Base-by-base conservation (phyloP, 1,140 invertebrate genomes). In the Drosophila lacertosa region DNA sequence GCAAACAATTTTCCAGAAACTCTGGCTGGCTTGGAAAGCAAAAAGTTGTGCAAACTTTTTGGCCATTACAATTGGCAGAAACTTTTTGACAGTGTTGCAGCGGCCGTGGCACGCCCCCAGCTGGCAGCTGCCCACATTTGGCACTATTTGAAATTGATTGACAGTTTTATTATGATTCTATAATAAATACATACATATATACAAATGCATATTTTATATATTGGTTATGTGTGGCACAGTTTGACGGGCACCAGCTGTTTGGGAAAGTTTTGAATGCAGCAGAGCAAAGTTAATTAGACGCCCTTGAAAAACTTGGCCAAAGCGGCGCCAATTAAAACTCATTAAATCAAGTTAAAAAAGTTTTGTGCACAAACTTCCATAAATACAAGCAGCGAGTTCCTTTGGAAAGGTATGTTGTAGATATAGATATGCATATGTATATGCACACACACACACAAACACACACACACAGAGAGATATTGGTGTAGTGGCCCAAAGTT, bases 331-430 rank as follows among this genome's bases (percentile, higher is more conserved):
- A 86, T 88, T 86, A 88, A 75, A 86, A 86, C 82, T 72, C 82
- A 86, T 86, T 86, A 86, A 86, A 86, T 86, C 82, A 86, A 86
- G 82, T 86, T 86, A 88, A 77, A 81, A 86, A 86, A n/a, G n/a
- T 48, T 88, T 86, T 88, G 51, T 58, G 59, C 29, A 72, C 55
- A 58, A 50, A 58, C 48, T 7, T 24, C 40, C 24, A 35, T 58
- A 62, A 71, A 72, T 35, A 74, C 15, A 20, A 0, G 3, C 48
- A 20, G 32, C 13, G 6, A 37, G 16, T 7, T 29, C 26, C 26
- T 29, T 29, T 29, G 26, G 7, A 29, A 29, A 29, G 4, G 39
- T 22, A 32, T 63, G 47, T 24, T 13, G 47, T n/a, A 64, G 42
- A 62, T 62, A 42, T n/a, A 64, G 42, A 62, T 62, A 42, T 62